phyloP scores from a whole-genome alignment of 2,888 invertebrate species.

The Amblyjoppa fuscipennis region DNA sequence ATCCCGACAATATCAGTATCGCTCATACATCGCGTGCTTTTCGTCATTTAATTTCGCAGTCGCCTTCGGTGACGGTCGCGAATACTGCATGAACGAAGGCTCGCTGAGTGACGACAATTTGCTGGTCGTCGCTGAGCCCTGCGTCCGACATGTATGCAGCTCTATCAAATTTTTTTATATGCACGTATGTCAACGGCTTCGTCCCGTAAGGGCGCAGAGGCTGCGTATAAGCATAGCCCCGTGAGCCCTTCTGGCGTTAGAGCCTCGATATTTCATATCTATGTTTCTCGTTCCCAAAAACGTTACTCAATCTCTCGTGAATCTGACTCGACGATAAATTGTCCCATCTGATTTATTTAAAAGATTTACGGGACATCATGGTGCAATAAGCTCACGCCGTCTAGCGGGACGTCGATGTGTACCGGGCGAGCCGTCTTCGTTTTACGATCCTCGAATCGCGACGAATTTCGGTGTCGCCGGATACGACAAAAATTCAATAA shows the following conservation, averaged over 20 bases:
- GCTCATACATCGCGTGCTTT: background rate
- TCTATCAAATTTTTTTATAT: slow-evolving; percentile 4
- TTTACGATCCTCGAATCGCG: slow-evolving; percentile 1
- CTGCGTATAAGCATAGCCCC: background rate
- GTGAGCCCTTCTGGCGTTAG: background rate
- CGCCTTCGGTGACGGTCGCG: background rate
- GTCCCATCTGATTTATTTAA: slow-evolving; percentile 34
- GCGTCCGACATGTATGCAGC: background rate
- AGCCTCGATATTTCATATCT: background rate
- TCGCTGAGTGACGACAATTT: slow-evolving; percentile 9
- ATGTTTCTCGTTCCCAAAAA: slow-evolving; percentile 14
- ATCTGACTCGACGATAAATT: slow-evolving; percentile 39
- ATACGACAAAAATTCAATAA: background rate
- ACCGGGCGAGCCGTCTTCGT: background rate
- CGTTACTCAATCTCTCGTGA: slow-evolving; percentile 32
- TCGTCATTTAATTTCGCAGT: slow-evolving; percentile 1
- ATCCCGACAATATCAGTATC: slow-evolving; percentile 18
- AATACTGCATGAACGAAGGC: background rate
- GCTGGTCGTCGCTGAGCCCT: background rate
- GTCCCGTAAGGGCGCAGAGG: background rate
- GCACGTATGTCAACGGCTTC: background rate
- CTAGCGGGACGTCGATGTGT: background rate
- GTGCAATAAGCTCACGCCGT: background rate
- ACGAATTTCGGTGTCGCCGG: background rate
- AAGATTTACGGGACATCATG: slow-evolving; percentile 17